These are phyloP conservation scores for Fregata magnificens DNA, from an alignment of 2,113 vertebrate genomes.

Conservation along the genomic window DNA sequence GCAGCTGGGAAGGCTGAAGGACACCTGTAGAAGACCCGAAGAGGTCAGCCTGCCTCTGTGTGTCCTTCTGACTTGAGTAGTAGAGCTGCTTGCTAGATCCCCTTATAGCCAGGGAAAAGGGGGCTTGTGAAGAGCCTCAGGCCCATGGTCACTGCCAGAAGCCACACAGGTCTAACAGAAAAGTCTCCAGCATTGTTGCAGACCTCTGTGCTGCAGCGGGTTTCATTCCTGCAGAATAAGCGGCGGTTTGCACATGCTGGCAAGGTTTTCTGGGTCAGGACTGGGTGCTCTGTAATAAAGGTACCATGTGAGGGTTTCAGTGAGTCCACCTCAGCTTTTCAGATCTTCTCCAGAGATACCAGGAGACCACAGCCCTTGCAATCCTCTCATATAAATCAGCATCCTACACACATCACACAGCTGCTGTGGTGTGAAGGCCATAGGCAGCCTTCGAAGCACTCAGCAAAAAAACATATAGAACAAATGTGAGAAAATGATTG, in stretches of 20 bases:
- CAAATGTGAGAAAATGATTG: not conserved
- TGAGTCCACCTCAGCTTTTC: not conserved
- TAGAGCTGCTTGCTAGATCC: not conserved
- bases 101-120: not conserved
- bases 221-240: not conserved
- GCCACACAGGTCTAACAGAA: not conserved
- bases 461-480: not conserved
- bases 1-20: not conserved
- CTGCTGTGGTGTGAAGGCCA: not conserved
- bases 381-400: not conserved
- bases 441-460: not conserved
- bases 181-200: not conserved
- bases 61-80: not conserved
- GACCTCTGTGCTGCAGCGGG: not conserved
- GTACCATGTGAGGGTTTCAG: not conserved
- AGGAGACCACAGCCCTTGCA: not conserved
- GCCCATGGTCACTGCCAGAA: not conserved
- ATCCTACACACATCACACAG: too few relatives aligned
- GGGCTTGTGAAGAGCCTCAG: not conserved
- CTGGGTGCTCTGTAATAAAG: not conserved
- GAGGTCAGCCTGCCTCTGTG: accelerated
- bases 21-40: not conserved
- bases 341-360: not conserved
- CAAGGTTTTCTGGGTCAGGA: not conserved
- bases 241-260: not conserved